These are phyloP conservation scores for chimpanzee (Pan troglodytes) DNA, from an alignment of 2,113 vertebrate genomes.

Conservation along the genomic window NHGRI_mPanTro3-v2.1_pri NC_072418.2:35272001-35272500, in stretches of 20 bases:
- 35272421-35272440: accelerated
- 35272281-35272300: conserved; percentile 63
- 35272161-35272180: conserved; percentile 81
- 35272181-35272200: conserved; percentile 79
- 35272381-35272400: neutral
- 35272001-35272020: conserved; percentile 88
- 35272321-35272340: conserved; percentile 42
- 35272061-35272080: conserved; percentile 78
- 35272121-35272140: conserved; percentile 88
- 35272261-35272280: conserved; percentile 52
- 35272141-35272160: conserved; percentile 87
- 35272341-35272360: conserved; percentile 58
- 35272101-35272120: conserved; percentile 84
- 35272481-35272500: neutral
- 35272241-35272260: neutral
- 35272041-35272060: conserved; percentile 86
- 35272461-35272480: neutral
- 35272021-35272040: conserved; percentile 84
- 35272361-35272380: neutral
- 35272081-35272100: conserved; percentile 79
- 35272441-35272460: neutral
- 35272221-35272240: conserved; percentile 52
- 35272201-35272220: conserved; percentile 45
- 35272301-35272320: neutral
- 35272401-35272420: neutral